Base-by-base conservation (phyloP, 2,113 vertebrate genomes). In the Paradoxurus hermaphroditus region DNA sequence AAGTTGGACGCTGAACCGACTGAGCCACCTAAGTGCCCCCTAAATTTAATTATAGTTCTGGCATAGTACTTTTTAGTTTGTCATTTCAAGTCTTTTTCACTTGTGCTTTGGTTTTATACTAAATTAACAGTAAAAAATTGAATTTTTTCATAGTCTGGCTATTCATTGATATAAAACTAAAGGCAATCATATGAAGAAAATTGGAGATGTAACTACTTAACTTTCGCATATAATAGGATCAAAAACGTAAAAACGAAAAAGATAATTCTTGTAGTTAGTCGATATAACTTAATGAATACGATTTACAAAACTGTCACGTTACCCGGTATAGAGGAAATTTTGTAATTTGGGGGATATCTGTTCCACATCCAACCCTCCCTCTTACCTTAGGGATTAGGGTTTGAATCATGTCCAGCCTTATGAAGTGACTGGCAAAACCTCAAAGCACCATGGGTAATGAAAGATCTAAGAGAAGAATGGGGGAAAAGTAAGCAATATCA, bases 221-320 rank as follows among this genome's bases (percentile, higher is more conserved):
- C 92, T 97, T 96, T 94, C 79, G 36, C 73, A 21, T 53, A 36
- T 18, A 39, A 78, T 90, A 51, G 13, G 62, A 87, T 88, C 46
- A 81, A 90, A 67, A 25, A 90, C 27, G 83, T 84, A 56, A 95
- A 82, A 15, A 13, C 36, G 56, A 59, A 51, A 78, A 67, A 49
- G 27, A 5, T 18, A 91, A 63, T 86, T 94, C 16, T 19, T 88
- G 2, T 34, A 31, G 27, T 56, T 6, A 89, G 7, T 23, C 72
- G 16, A 72, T 82, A 73, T 10, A 98, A 77, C 4, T 67, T 86
- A 4, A 11, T 63, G 27, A 51, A 91, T 59, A 65, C 11, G 63
- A 31, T 79, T 21, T 94, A 44, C 31, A 73, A 70, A 90, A 23
- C 4, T 87, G 12, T 83, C 16, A 23, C 75, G 11, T 79, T 44